Evolutionary conservation across 2,797 vertebrate genomes (phyloP), one percentile per base, ranked within the genome.

Genomic region (Centropyge bicolor): DNA sequence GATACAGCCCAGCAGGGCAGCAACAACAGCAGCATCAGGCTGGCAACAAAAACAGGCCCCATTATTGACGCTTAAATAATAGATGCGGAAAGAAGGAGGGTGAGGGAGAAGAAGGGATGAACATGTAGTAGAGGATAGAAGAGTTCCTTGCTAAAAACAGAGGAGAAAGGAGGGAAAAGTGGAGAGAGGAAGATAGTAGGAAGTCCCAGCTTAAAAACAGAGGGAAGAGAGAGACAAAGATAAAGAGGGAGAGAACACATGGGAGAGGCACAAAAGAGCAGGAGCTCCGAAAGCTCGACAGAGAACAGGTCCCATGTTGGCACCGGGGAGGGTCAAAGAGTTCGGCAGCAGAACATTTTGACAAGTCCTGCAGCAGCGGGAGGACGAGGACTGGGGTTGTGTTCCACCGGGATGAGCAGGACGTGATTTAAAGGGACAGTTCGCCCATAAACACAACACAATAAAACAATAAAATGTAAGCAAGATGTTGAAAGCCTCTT

Each of bases 11-110:
- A 82, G 88, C 78, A 83, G 80, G 82, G 81, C 55, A 75, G 62
- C 80, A 81, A 78, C 81, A 91, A 59, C 77, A 24, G 55, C 76
- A 80, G 70, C 82, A 86, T 83, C 83, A 76, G 71, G 74, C 85
- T 80, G 86, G 82, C 81, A 82, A 64, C 74, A 83, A 87, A 87
- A 90, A 89, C 84, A 86, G 81, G 76, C 66, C 82, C 88, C 82
- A 80, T 91, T 94, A 94, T 86, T 90, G 83, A 84, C 76, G 67
- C 64, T 72, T 95, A 81, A 94, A 95, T 95, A 94, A 95, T 95
- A 92, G 88, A 95, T 94, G 78, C 73, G 55, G 38, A 66, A 12
- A 48, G 56, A 60, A 73, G 80, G 64, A 46, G 62, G 31, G 51
- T 49, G 73, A 73, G 48, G 35, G 74, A 73, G 52, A 74, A 40